phyloP scores from a whole-genome alignment of 1,140 invertebrate species.

The Mycetomoellerius zeteki region DNA sequence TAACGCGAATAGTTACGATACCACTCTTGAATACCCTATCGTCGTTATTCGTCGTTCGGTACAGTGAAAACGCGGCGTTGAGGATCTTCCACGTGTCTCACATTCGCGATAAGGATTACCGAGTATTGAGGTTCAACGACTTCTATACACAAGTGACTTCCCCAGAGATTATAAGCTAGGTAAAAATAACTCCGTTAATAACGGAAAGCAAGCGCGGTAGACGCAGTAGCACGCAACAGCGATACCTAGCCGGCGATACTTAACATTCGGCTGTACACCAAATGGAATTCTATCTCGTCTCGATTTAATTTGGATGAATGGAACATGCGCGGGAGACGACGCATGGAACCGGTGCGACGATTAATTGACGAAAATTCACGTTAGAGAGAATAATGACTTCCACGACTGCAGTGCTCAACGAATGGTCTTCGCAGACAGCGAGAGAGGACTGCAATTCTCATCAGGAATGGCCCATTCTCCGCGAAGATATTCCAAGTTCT shows the following conservation, averaged over 20 bases:
- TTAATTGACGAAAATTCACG: slow-evolving; percentile 76
- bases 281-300: slow-evolving; percentile 72
- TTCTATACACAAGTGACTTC: slow-evolving; percentile 25
- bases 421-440: slow-evolving; percentile 64
- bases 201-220: slow-evolving; percentile 22
- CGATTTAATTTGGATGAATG: slow-evolving; percentile 67
- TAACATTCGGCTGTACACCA: slow-evolving; percentile 39
- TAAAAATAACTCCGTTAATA: slow-evolving; percentile 66
- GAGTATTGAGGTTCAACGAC: slow-evolving; percentile 47
- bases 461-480: slow-evolving; percentile 70
- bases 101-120: slow-evolving; percentile 38
- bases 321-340: slow-evolving; percentile 7
- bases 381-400: slow-evolving; percentile 72
- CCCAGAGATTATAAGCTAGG: slow-evolving; percentile 16
- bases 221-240: too few species aligned
- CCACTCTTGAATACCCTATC: background rate
- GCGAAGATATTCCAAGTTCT: slow-evolving; percentile 71
- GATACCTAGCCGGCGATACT: background rate
- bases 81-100: slow-evolving; percentile 12
- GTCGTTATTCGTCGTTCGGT: slow-evolving; percentile 38
- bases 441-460: slow-evolving; percentile 64
- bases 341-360: slow-evolving; percentile 37
- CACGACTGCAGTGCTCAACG: slow-evolving; percentile 31
- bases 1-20: slow-evolving; percentile 20
- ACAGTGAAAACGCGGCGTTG: background rate